Conservation (phyloP, 2,113 vertebrate genomes). For the Sprattus sprattus region DNA sequence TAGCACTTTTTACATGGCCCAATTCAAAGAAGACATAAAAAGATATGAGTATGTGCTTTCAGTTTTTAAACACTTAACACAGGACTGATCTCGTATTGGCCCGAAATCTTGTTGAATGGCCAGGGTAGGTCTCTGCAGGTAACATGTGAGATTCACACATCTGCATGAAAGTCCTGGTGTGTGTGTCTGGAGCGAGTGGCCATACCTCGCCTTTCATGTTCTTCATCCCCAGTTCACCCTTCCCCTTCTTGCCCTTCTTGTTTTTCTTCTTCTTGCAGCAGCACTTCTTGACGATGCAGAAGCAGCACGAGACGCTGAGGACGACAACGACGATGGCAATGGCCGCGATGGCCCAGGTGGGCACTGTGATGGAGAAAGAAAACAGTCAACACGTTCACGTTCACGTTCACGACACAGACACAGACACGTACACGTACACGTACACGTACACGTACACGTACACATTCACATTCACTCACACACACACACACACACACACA, state of each 20-base stretch:
- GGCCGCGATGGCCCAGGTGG: constrained; percentile 92
- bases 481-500: neutral
- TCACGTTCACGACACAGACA: neutral
- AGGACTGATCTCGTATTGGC: neutral
- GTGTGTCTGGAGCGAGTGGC: constrained; percentile 18
- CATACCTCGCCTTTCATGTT: constrained; percentile 88
- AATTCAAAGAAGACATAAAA: neutral
- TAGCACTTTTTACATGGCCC: neutral
- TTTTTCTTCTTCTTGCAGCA: constrained; percentile 98
- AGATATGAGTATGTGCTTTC: neutral
- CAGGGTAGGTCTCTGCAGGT: neutral
- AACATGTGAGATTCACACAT: neutral
- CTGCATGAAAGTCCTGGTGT: neutral
- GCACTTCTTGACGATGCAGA: constrained; percentile 98
- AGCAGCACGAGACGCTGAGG: constrained; percentile 93
- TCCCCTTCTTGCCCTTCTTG: constrained; percentile 96
- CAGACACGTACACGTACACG: neutral
- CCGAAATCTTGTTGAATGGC: neutral
- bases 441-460: constrained; percentile 32
- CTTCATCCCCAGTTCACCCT: constrained; percentile 97
- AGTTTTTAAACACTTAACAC: constrained; percentile 2
- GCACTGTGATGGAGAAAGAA: constrained; percentile 71
- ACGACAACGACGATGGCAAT: constrained; percentile 88
- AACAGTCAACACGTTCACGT: neutral
- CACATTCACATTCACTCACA: neutral